A percentile compares a stretch with the other conserved stretches of the same genome.
Conservation (phyloP, 2,888 invertebrate species). For the Phania funesta region DNA sequence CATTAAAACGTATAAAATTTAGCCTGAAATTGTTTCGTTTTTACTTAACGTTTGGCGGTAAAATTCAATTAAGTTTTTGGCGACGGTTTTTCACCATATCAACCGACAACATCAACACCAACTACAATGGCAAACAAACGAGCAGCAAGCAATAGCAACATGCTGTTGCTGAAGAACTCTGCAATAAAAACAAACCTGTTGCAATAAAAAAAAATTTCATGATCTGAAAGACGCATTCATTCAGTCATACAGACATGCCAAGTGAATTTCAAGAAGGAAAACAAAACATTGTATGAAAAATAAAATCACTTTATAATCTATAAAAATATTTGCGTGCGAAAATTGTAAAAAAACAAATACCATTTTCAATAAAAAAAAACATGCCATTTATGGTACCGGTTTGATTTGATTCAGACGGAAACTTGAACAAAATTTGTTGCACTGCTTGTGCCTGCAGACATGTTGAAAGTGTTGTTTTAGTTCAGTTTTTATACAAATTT, state of each 20-base stretch:
- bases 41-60: constrained; percentile 74
- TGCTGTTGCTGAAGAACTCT: background rate
- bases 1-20: constrained; percentile 74
- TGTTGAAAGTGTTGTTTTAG: background rate
- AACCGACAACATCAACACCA: constrained; percentile 46
- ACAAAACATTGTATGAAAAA: constrained; percentile 1
- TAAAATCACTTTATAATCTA: constrained; percentile 46
- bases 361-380: constrained; percentile 55
- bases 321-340: constrained; percentile 63
- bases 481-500: background rate
- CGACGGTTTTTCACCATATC: constrained; percentile 62
- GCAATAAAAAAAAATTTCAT: constrained; percentile 26
- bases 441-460: constrained; percentile 5
- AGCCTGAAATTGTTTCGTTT: constrained; percentile 76
- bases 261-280: background rate
- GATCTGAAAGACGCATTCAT: constrained; percentile 12
- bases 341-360: constrained; percentile 63
- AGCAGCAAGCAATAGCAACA: background rate
- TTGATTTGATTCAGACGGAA: background rate
- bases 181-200: constrained; percentile 27
- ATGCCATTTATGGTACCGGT: constrained; percentile 53
- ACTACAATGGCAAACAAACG: constrained; percentile 23
- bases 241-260: constrained; percentile 25
- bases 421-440: constrained; percentile 18
- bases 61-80: constrained; percentile 74